A percentile compares a stretch with the other conserved stretches of the same genome.
Conservation (phyloP, 2,113 vertebrate genomes). For the Arizona elegans region DNA sequence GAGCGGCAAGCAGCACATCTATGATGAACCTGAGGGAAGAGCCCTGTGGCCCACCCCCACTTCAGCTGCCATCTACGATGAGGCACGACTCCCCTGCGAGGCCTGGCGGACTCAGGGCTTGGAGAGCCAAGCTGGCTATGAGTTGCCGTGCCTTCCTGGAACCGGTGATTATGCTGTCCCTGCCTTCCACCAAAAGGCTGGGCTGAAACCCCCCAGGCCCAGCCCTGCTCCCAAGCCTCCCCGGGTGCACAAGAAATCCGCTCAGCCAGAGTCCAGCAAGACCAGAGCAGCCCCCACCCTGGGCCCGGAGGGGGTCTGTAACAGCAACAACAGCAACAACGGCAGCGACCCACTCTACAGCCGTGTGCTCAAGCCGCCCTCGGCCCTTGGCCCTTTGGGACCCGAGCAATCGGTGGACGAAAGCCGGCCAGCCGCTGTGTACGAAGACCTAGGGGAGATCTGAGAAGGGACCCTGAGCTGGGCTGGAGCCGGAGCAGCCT, state of each 20-base stretch:
- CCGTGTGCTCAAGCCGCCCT: slow-evolving; percentile 72
- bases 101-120: slow-evolving; percentile 76
- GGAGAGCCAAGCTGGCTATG: slow-evolving; percentile 56
- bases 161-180: slow-evolving; percentile 72
- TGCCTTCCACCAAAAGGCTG: slow-evolving; percentile 42
- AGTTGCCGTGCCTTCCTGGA: slow-evolving; percentile 72
- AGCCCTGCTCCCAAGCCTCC: slow-evolving; percentile 81
- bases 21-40: slow-evolving; percentile 88
- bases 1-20: slow-evolving; percentile 80
- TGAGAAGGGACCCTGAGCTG: neutral
- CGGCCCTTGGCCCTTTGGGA: slow-evolving; percentile 22
- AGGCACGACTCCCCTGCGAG: slow-evolving; percentile 70
- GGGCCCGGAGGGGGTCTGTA: slow-evolving; percentile 2
- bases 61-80: slow-evolving; percentile 72
- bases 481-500: fast-evolving
- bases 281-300: neutral
- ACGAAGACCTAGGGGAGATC: slow-evolving; percentile 60
- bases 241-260: slow-evolving; percentile 60
- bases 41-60: slow-evolving; percentile 28
- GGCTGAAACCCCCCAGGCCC: slow-evolving; percentile 72
- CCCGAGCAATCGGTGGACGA: slow-evolving; percentile 62
- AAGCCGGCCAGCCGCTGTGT: slow-evolving; percentile 44
- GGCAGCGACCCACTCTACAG: slow-evolving; percentile 74
- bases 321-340: slow-evolving; percentile 62
- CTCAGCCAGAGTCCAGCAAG: slow-evolving; percentile 48